These are phyloP conservation scores for Indicator indicator DNA, from an alignment of 2,113 vertebrate species.

Conservation along the genomic window DNA sequence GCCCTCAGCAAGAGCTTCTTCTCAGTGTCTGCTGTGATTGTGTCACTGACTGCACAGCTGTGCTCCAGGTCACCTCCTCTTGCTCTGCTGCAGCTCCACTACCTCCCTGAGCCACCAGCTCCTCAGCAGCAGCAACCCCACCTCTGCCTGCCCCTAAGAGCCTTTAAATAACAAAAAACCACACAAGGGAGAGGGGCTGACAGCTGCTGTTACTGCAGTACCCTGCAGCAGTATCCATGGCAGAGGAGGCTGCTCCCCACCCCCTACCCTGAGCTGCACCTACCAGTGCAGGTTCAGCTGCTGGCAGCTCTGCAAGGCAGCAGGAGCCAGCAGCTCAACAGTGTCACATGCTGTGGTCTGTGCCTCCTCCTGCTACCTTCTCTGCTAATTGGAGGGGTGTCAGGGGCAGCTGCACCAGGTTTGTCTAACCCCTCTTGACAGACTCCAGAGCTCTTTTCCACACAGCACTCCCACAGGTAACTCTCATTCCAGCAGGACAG, in stretches of 20 bases:
- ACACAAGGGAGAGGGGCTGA: rapidly evolving
- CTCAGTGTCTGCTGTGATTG: conserved; percentile 55
- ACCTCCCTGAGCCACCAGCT: conserved; percentile 2
- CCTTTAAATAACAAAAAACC: background rate
- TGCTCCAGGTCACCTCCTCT: conserved; percentile 54
- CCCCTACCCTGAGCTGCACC: background rate
- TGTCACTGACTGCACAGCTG: conserved; percentile 59
- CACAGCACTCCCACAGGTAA: background rate
- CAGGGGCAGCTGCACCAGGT: background rate
- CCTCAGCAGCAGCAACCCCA: conserved; percentile 1
- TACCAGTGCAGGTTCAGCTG: background rate
- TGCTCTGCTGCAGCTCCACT: background rate
- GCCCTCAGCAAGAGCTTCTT: conserved; percentile 53
- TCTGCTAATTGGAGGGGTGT: background rate
- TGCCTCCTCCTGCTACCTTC: background rate
- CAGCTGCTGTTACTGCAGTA: background rate
- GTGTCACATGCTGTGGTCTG: background rate
- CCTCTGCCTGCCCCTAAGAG: background rate
- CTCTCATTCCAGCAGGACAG: background rate
- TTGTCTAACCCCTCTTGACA: background rate
- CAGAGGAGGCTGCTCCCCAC: background rate
- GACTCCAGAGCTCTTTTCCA: conserved; percentile 19
- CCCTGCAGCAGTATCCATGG: background rate
- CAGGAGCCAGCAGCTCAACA: background rate
- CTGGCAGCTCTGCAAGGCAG: background rate